These are phyloP conservation scores for Amphipoea lucens DNA, from an alignment of 2,888 invertebrate genomes.

Conservation along the genomic window DNA sequence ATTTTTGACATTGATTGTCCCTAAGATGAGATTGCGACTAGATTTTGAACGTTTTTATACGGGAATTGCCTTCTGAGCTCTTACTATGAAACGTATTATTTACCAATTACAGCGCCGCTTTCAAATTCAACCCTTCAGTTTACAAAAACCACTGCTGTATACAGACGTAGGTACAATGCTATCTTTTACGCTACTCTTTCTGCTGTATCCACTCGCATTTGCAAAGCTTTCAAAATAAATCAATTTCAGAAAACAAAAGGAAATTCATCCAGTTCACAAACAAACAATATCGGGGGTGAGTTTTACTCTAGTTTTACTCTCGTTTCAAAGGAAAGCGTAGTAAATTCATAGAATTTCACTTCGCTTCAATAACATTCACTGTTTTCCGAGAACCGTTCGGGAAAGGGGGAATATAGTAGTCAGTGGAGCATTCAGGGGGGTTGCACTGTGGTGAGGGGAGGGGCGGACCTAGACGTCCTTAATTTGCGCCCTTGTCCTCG, in stretches of 20 bases:
- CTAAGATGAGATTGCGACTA: too few relatives aligned
- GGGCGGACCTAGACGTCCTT: constrained; percentile 47
- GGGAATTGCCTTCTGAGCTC: background rate
- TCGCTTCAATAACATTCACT: constrained; percentile 37
- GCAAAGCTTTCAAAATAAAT: constrained; percentile 26
- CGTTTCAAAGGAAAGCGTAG: constrained; percentile 30
- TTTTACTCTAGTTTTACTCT: constrained; percentile 35
- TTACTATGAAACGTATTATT: background rate
- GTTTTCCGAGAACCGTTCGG: constrained; percentile 30
- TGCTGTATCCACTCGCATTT: constrained; percentile 2
- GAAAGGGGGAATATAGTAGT: constrained; percentile 27
- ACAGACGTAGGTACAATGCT: background rate
- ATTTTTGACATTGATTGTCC: too few relatives aligned
- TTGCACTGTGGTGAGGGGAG: background rate
- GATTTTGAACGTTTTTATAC: too few relatives aligned
- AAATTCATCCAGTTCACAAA: constrained; percentile 25
- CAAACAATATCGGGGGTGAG: constrained; percentile 18
- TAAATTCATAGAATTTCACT: constrained; percentile 29
- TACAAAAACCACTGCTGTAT: background rate
- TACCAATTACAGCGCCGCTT: background rate
- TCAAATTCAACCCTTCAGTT: background rate
- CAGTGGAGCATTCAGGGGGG: constrained; percentile 31
- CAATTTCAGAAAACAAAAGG: constrained; percentile 19
- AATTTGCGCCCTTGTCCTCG: constrained; percentile 56
- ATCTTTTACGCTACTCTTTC: constrained; percentile 15